Base-by-base conservation (phyloP, 2,888 invertebrate species). In the Mesorhabditis belari region DNA sequence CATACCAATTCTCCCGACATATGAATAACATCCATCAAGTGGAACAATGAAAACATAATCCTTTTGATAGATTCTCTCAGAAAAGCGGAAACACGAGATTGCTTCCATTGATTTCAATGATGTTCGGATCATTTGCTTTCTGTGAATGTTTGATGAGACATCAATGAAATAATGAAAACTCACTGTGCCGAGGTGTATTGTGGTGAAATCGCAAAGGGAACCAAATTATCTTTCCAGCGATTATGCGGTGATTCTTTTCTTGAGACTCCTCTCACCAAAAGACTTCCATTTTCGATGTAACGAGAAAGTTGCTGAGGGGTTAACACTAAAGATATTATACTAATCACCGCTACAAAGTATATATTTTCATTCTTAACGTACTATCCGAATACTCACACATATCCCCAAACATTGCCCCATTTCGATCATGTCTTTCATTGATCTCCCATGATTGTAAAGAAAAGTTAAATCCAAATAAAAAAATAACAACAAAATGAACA, bases 11-110 rank as follows among this genome's bases (percentile, higher is more conserved):
- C 70, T 70, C 12, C 77, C 77, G 17, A 77, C 77, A 60, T 70
- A 77, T 0, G 71, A 71, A 53, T 77, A 77, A 55, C 77, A 77
- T 24, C 76, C 77, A 61, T 77, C 77, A 1, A 71, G 55, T 27
- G 71, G 73, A 24, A 70, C 71, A 24, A 77, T 71, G 57, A 64
- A 68, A 3, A 77, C 49, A 55, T 62, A 77, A 29, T 77, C 77
- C 6, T 52, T 49, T 59, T 77, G 61, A 21, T 53, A 60, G 17
- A 62, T 64, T 53, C 71, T 55, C 21, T 75, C 69, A 1, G 70
- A 58, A 50, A 77, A 77, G 21, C 66, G 67, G 66, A 77, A 77
- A 50, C 77, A 77, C 2, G 75, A 67, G 0, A 65, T 60, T 49
- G 55, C 49, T 56, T 77, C 71, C n/a, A 77, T 65, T 9, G 58